phyloP scores from a whole-genome alignment of 2,113 vertebrate genomes.

The Enhydra lutris region DNA sequence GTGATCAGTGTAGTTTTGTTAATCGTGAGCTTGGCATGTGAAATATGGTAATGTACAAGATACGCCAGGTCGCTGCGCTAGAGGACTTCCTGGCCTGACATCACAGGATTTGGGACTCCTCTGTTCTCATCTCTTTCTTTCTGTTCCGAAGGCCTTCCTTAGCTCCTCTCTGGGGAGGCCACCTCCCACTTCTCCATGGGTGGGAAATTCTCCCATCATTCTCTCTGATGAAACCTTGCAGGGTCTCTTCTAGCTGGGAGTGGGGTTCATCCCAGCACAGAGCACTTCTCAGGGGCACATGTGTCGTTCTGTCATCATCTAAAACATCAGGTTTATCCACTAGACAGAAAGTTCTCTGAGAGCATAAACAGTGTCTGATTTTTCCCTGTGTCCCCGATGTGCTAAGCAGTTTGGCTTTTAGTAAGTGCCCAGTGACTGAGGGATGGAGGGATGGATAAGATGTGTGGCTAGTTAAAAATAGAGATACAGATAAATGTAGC shows the following conservation, averaged over 20 bases:
- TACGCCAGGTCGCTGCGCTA: accelerated
- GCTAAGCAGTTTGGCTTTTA: neutral
- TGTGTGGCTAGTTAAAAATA: neutral
- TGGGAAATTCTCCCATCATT: neutral
- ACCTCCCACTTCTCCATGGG: neutral
- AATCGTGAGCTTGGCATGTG: neutral
- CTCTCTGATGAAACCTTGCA: neutral
- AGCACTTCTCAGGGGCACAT: neutral
- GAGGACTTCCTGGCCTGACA: neutral
- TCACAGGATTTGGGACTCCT: neutral
- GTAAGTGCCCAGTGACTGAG: neutral
- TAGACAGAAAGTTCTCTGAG: neutral
- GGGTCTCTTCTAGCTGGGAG: neutral
- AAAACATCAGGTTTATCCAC: neutral
- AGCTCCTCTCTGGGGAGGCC: neutral
- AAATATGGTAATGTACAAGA: neutral
- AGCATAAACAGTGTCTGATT: neutral
- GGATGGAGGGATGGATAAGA: neutral
- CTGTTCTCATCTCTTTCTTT: neutral
- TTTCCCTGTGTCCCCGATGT: neutral
- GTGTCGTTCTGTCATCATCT: neutral
- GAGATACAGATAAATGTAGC: neutral
- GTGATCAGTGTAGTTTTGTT: neutral
- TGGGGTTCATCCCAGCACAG: neutral
- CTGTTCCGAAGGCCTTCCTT: neutral